phyloP scores from a whole-genome alignment of 2,113 vertebrate genomes.

The Microtus montanus region DNA sequence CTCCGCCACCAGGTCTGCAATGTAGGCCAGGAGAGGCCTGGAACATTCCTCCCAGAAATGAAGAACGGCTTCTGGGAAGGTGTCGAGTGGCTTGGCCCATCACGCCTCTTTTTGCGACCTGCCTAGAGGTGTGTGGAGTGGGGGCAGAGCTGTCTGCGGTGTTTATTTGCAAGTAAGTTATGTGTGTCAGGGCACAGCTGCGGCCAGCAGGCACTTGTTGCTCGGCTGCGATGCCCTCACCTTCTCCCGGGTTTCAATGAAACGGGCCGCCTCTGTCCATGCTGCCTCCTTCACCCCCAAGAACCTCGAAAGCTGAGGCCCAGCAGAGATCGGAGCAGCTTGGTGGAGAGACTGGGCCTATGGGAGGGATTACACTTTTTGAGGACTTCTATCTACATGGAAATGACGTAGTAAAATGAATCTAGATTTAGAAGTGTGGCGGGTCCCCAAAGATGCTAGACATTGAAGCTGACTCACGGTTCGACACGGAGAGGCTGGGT shows the following conservation, averaged over 20 bases:
- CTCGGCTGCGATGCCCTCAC: not conserved
- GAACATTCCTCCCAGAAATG: not conserved
- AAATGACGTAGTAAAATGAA: not conserved
- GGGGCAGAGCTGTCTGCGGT: not conserved
- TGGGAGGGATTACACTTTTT: not conserved
- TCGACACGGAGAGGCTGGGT: not conserved
- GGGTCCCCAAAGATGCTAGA: not conserved
- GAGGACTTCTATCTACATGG: not conserved
- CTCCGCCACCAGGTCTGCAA: not conserved
- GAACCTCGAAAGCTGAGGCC: not conserved
- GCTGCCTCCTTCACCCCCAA: not conserved
- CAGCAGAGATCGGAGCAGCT: not conserved
- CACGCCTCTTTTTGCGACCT: not conserved
- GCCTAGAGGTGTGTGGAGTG: too few species aligned
- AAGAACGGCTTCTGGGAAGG: not conserved
- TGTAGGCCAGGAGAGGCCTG: not conserved
- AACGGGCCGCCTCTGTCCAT: not conserved
- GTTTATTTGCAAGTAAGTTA: not conserved
- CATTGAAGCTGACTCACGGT: not conserved
- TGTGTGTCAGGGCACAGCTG: not conserved
- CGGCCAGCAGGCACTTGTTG: slow-evolving; percentile 74
- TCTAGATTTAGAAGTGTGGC: not conserved
- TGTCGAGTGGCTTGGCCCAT: not conserved
- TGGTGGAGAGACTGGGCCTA: not conserved
- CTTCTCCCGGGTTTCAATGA: not conserved